phyloP scores from a whole-genome alignment of 1,140 invertebrate genomes.

The Nasonia giraulti region DNA sequence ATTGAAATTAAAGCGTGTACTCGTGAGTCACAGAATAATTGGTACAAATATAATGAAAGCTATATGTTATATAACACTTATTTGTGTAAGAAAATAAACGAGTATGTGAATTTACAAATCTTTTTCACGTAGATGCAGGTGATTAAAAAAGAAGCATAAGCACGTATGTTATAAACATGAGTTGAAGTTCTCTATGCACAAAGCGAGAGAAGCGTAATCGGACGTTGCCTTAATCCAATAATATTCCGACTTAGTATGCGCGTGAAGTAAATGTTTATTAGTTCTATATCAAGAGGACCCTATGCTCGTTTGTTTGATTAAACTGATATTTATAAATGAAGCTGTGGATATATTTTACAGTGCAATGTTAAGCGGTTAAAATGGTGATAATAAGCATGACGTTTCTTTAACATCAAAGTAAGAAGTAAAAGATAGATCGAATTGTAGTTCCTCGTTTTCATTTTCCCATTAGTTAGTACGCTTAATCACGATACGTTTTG shows the following conservation, averaged over 20 bases:
- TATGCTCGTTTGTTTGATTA: constrained; percentile 42
- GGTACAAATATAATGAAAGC: constrained; percentile 22
- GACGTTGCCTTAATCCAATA: constrained; percentile 47
- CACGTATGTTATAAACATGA: constrained; percentile 17
- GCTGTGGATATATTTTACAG: constrained; percentile 52
- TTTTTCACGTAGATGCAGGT: not conserved
- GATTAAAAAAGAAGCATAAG: constrained; percentile 33
- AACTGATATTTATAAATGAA: constrained; percentile 40
- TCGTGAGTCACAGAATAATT: not conserved
- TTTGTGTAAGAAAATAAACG: constrained; percentile 18
- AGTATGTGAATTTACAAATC: not conserved
- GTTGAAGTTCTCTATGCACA: constrained; percentile 9
- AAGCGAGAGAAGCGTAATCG: constrained; percentile 51
- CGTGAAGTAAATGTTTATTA: constrained; percentile 50
- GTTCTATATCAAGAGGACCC: constrained; percentile 44
- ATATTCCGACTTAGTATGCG: not conserved
- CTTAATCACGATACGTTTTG: not conserved
- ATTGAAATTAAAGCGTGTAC: not conserved
- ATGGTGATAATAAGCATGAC: constrained; percentile 48
- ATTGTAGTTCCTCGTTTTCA: constrained; percentile 21
- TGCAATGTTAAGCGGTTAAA: constrained; percentile 52
- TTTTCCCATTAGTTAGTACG: not conserved
- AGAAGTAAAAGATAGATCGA: constrained; percentile 34
- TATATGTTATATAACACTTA: constrained; percentile 25
- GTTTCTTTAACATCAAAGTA: constrained; percentile 42